These are phyloP conservation scores for Talpa occidentalis DNA, from an alignment of 2,113 vertebrate genomes.

Conservation along the genomic window DNA sequence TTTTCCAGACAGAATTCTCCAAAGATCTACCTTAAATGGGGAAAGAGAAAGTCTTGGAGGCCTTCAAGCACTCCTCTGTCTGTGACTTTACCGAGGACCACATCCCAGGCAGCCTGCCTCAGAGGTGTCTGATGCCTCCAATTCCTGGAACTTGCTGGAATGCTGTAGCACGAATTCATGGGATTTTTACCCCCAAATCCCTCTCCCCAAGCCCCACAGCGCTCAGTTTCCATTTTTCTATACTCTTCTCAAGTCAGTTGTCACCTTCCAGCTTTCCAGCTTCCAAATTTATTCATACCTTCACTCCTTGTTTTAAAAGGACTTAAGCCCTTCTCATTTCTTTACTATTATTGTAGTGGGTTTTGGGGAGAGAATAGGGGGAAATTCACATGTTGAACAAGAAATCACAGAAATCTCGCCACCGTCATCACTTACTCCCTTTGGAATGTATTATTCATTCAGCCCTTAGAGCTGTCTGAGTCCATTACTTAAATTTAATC, in stretches of 20 bases:
- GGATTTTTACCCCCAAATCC: not conserved
- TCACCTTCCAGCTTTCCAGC: not conserved
- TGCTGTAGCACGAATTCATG: not conserved
- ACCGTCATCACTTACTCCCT: not conserved
- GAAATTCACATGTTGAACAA: not conserved
- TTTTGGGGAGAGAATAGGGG: not conserved
- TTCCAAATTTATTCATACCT: not conserved
- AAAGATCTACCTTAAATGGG: not conserved
- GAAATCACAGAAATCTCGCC: not conserved
- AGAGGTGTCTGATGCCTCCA: not conserved
- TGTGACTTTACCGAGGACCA: not conserved
- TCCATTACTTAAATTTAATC: constrained; percentile 11
- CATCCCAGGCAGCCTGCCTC: not conserved
- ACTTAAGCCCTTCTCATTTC: not conserved
- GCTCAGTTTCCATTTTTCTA: not conserved
- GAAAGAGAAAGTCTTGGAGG: not conserved
- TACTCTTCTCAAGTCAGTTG: not conserved
- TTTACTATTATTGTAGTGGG: not conserved
- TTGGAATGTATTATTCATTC: not conserved
- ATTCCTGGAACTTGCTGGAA: not conserved
- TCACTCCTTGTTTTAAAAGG: not conserved
- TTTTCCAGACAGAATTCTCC: not conserved
- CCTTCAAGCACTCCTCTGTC: not conserved
- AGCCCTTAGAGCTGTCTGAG: not conserved
- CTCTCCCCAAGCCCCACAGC: not conserved